Percentiles rank a stretch among this genome's conserved stretches.
Conservation (phyloP, 1,140 invertebrate species). For the Drosophila grimshawi region DNA sequence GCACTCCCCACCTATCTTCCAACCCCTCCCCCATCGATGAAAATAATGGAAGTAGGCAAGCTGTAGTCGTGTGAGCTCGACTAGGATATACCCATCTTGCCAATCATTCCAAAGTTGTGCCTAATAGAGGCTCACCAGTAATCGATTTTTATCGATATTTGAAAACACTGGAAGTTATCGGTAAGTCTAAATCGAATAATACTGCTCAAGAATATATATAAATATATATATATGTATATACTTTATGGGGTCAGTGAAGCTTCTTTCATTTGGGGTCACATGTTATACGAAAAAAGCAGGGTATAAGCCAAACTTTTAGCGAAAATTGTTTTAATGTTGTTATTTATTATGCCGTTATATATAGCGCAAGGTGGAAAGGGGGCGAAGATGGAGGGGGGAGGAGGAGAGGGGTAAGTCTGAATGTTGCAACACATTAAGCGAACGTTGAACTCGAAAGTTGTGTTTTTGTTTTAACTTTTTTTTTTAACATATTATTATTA, state of each 20-base stretch:
- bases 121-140: no score
- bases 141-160: no score
- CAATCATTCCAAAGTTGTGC: neutral
- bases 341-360: constrained; percentile 15
- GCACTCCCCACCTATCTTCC: constrained; percentile 29
- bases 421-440: constrained; percentile 15
- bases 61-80: neutral
- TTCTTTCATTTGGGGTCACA: no score
- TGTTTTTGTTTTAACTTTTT: no score
- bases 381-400: neutral
- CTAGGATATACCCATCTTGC: neutral
- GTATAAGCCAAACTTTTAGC: constrained; percentile 33
- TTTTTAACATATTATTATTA: no score
- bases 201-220: no score
- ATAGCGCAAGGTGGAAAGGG: neutral
- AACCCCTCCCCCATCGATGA: no score
- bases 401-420: neutral
- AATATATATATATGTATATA: no score
- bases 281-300: constrained; percentile 21
- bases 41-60: no score
- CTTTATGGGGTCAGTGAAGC: no score
- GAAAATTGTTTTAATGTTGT: constrained; percentile 33
- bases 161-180: no score
- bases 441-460: constrained; percentile 5
- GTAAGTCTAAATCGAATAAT: no score